Conservation (phyloP, 2,888 invertebrate species). For the Eilema sororculum region DNA sequence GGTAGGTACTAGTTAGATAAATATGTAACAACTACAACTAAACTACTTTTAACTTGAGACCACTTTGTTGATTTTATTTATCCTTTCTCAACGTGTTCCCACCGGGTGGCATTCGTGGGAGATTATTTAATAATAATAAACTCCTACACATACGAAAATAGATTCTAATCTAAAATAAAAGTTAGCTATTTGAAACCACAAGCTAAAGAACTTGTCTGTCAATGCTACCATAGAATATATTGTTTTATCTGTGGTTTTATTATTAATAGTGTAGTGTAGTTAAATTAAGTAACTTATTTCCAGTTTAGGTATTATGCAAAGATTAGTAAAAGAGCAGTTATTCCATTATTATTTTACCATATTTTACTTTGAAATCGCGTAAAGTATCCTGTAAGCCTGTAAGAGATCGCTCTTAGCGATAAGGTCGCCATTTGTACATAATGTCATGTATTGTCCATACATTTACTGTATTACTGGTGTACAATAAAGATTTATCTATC, state of each 20-base stretch:
- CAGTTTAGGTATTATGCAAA: neutral
- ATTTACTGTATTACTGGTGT: too few species aligned
- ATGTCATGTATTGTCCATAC: too few species aligned
- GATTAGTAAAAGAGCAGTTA: neutral
- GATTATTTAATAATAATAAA: neutral
- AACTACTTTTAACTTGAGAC: neutral
- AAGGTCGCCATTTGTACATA: too few species aligned
- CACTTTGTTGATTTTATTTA: neutral
- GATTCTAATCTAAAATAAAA: neutral
- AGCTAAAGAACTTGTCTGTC: neutral
- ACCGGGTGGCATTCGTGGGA: slow-evolving; percentile 2
- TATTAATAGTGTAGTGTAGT: neutral
- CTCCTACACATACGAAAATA: neutral
- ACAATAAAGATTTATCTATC: too few species aligned
- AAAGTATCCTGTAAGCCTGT: too few species aligned
- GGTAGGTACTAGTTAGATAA: too few species aligned
- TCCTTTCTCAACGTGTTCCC: neutral
- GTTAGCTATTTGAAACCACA: neutral
- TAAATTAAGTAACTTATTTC: neutral
- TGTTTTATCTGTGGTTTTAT: neutral
- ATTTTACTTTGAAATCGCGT: too few species aligned
- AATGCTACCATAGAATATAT: neutral
- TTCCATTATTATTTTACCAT: too few species aligned
- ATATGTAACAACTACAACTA: neutral
- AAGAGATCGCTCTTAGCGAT: too few species aligned